Conservation (phyloP, 2,113 vertebrate species). For the Phaethornis superciliosus region DNA sequence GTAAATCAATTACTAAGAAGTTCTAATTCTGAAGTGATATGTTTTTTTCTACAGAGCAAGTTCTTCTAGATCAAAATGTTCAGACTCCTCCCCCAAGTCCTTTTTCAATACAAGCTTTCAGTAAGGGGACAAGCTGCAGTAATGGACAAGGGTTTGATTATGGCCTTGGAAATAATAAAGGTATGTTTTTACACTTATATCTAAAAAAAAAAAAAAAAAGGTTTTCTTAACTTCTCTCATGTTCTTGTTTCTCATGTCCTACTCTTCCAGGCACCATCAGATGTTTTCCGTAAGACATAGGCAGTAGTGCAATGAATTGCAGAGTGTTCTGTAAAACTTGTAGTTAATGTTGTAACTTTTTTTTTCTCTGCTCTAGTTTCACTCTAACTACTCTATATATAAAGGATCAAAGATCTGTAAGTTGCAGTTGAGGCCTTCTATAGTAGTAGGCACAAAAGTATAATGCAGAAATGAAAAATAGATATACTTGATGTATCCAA, state of each 20-base stretch:
- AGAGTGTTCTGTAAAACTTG: not conserved
- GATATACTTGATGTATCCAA: not conserved
- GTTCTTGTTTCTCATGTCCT: not conserved
- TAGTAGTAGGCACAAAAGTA: not conserved
- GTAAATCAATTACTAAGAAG: not conserved
- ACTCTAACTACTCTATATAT: not conserved
- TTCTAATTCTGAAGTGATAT: constrained; percentile 54
- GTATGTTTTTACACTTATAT: constrained; percentile 71
- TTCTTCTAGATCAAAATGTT: constrained; percentile 87
- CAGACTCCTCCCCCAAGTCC: constrained; percentile 97
- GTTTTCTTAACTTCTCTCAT: not conserved
- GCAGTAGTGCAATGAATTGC: not conserved
- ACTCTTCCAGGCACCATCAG: not conserved
- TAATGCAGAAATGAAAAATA: not conserved
- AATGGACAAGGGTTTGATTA: constrained; percentile 97
- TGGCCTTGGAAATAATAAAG: constrained; percentile 96
- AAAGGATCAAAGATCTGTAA: not conserved
- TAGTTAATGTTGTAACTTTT: not conserved
- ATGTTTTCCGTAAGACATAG: not conserved
- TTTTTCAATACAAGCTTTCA: constrained; percentile 95
- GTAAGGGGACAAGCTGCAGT: constrained; percentile 83
- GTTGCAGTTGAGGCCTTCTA: not conserved
- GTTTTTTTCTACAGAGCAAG: constrained; percentile 85
- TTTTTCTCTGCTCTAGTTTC: not conserved
- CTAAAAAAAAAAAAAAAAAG: not conserved